Evolutionary conservation across 2,113 vertebrate species (phyloP), one percentile per base, ranked within the genome.

Genomic region (Macquaria ambigua): DNA sequence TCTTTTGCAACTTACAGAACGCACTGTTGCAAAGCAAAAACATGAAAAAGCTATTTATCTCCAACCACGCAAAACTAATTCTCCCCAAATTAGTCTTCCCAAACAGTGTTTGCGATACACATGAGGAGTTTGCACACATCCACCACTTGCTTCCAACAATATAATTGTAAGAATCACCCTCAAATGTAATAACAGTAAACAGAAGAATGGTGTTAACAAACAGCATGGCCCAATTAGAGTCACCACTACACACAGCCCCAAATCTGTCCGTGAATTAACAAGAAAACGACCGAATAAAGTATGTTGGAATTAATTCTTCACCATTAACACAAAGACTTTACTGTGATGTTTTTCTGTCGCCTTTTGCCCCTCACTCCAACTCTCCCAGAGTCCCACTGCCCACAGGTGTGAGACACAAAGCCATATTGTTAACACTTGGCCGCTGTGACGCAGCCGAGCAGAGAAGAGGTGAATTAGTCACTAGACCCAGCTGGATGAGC

Each of bases 371-470:
- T 86, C 48, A 80, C 80, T 78, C 82, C 92, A 52, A 68, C 83
- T 70, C 79, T 73, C 80, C 59, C n/a, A 4, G 81, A 82, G 81
- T 68, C 74, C 72, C 69, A 25, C 85, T 75, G 79, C 88, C 89
- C 89, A 92, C 91, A 91, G 90, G 86, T 87, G 89, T 83, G 78
- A 82, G 62, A 77, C 85, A 93, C 79, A 93, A 92, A 92, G 85
- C 68, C 79, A 84, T 81, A 89, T 82, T 93, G 89, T 93, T 90
- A 84, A 88, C 84, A 75, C 62, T 77, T 82, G 79, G 87, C 78
- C 20, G 34, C 80, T 67, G 77, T 62, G 71, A 82, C 67, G 15
- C 67, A 50, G 74, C 77, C 11, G 28, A 77, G 74, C 34, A 84
- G 66, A 88, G 70, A 75, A 56, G 59, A 81, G 74, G 71, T 81